A percentile compares a stretch with the other conserved stretches of the same genome.
These are phyloP conservation scores for Odobenus rosmarus DNA, from an alignment of 2,113 vertebrate species.

Conservation along the genomic window DNA sequence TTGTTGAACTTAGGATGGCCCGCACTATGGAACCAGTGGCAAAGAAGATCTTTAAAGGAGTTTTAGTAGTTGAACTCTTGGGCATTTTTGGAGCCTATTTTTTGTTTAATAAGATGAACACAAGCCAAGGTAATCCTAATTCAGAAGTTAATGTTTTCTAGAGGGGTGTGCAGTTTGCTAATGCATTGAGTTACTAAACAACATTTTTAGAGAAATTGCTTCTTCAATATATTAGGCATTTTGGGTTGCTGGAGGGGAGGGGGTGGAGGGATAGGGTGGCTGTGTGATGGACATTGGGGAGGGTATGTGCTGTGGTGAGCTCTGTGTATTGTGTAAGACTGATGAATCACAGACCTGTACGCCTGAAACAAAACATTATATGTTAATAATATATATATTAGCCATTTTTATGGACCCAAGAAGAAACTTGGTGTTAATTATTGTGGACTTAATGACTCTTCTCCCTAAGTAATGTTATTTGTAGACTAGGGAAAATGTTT, in stretches of 20 bases:
- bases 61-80: conserved; percentile 66
- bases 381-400: too few species aligned
- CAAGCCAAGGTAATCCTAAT: conserved; percentile 76
- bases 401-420: neutral
- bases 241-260: neutral
- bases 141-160: conserved; percentile 18
- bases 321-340: neutral
- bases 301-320: neutral
- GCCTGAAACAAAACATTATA: neutral
- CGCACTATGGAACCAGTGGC: conserved; percentile 55
- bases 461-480: neutral
- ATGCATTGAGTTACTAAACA: neutral
- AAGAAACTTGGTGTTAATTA: neutral
- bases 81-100: conserved; percentile 72
- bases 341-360: neutral
- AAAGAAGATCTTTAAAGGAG: conserved; percentile 78
- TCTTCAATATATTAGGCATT: neutral
- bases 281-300: neutral
- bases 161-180: neutral
- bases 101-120: conserved; percentile 77
- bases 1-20: conserved; percentile 70
- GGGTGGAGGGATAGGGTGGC: neutral
- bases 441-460: neutral
- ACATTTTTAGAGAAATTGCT: neutral
- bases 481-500: neutral